phyloP scores from a whole-genome alignment of 1,140 invertebrate species.

The Drusus annulatus region DNA sequence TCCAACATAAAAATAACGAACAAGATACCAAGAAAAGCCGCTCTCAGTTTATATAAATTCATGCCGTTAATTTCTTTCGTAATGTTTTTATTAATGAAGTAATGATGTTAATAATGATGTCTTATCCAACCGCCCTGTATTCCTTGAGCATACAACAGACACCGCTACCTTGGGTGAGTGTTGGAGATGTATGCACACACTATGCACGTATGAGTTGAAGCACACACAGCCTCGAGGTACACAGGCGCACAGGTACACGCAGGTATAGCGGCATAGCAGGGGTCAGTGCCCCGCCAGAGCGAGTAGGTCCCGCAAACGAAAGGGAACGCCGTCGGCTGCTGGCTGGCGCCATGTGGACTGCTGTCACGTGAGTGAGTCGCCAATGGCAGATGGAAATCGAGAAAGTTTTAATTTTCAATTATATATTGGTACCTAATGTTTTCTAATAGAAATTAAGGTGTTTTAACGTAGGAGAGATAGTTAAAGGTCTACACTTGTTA shows the following conservation, averaged over 20 bases:
- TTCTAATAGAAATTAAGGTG: too few relatives aligned
- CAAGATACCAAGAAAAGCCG: too few relatives aligned
- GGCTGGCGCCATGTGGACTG: conserved; percentile 17
- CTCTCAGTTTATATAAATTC: too few relatives aligned
- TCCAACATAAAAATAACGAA: too few relatives aligned
- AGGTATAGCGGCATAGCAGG: not conserved
- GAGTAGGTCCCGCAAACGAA: conserved; percentile 13
- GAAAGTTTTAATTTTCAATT: conserved; percentile 18
- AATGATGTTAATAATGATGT: too few relatives aligned
- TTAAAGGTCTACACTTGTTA: too few relatives aligned
- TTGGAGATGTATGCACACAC: too few relatives aligned
- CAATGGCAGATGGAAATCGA: not conserved
- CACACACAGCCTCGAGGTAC: not conserved
- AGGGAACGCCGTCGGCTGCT: conserved; percentile 9
- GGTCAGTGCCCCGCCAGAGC: conserved; percentile 18
- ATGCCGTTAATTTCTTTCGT: too few relatives aligned
- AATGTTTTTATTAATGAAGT: too few relatives aligned
- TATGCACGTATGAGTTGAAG: not conserved
- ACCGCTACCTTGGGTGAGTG: not conserved
- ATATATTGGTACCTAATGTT: not conserved
- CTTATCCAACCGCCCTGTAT: not conserved
- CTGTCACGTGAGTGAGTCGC: conserved; percentile 12
- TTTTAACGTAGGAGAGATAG: too few relatives aligned
- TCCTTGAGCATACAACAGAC: not conserved
- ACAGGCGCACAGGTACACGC: not conserved